A percentile compares a stretch with the other conserved stretches of the same genome.
Conservation (phyloP, 2,113 vertebrate genomes). For the Pseudorasbora parva region DNA sequence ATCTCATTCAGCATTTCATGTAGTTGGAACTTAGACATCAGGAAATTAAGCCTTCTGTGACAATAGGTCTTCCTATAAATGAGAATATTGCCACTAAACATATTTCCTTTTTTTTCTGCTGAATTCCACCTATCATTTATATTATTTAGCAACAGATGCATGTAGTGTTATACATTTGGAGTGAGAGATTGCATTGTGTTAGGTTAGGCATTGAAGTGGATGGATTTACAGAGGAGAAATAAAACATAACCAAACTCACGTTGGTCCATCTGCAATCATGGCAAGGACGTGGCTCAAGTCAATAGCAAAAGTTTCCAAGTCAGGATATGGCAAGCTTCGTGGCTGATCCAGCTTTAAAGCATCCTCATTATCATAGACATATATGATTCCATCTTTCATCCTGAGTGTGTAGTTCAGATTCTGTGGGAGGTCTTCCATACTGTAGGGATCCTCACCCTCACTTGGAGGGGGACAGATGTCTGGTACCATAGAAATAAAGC, state of each 20-base stretch:
- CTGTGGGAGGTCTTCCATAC: constrained; percentile 83
- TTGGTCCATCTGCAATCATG: constrained; percentile 94
- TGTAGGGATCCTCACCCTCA: constrained; percentile 87
- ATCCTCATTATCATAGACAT: constrained; percentile 83
- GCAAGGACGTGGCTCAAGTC: constrained; percentile 94
- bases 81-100: not conserved
- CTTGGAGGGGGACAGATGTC: constrained; percentile 82
- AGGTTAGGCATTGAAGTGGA: not conserved
- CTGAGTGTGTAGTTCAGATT: constrained; percentile 86
- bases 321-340: constrained; percentile 89
- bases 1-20: constrained; percentile 99
- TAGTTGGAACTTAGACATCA: constrained; percentile 94
- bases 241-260: constrained; percentile 72
- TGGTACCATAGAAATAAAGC: constrained; percentile 57
- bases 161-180: not conserved
- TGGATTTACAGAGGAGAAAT: not conserved
- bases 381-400: constrained; percentile 88
- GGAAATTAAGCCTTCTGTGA: constrained; percentile 92
- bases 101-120: not conserved
- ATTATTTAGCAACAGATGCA: not conserved
- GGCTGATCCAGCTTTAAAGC: constrained; percentile 80
- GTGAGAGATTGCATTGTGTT: not conserved
- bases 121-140: not conserved
- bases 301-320: constrained; percentile 92
- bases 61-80: constrained; percentile 92